Conservation (phyloP, 2,113 vertebrate species). For the Peucedramus taeniatus region DNA sequence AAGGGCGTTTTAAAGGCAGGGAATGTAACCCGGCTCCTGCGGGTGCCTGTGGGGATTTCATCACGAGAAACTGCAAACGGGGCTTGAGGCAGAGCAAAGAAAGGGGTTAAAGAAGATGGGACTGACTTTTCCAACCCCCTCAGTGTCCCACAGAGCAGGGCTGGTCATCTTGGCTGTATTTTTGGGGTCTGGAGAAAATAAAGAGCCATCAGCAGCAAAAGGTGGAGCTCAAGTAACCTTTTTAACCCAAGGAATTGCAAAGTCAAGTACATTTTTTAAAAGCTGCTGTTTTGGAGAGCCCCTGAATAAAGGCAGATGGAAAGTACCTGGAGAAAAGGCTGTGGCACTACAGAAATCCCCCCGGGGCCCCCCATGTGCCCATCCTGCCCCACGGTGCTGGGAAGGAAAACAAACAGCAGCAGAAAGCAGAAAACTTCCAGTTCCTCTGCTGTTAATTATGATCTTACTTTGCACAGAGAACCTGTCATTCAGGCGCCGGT, state of each 20-base stretch:
- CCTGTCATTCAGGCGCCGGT: conserved; percentile 53
- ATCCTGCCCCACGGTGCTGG: neutral
- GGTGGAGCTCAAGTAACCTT: neutral
- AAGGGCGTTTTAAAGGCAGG: conserved; percentile 4
- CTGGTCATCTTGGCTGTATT: neutral
- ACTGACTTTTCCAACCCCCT: neutral
- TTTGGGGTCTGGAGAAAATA: neutral
- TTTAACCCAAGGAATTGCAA: neutral
- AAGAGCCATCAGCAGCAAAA: neutral
- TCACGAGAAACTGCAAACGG: rapidly evolving
- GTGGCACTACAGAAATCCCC: neutral
- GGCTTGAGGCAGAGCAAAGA: neutral
- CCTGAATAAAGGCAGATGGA: rapidly evolving
- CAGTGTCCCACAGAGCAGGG: neutral
- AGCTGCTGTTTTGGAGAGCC: neutral
- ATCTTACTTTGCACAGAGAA: conserved; percentile 45
- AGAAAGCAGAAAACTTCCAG: neutral
- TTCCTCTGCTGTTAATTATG: conserved; percentile 54
- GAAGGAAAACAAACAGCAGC: neutral
- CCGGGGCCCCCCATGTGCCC: rapidly evolving
- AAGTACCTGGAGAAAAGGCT: neutral
- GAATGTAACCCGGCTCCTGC: neutral
- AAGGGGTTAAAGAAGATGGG: neutral
- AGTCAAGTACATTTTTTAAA: rapidly evolving
- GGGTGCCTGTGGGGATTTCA: neutral